Base-by-base conservation (phyloP, 2,113 vertebrate genomes). In the Progne subis region DNA sequence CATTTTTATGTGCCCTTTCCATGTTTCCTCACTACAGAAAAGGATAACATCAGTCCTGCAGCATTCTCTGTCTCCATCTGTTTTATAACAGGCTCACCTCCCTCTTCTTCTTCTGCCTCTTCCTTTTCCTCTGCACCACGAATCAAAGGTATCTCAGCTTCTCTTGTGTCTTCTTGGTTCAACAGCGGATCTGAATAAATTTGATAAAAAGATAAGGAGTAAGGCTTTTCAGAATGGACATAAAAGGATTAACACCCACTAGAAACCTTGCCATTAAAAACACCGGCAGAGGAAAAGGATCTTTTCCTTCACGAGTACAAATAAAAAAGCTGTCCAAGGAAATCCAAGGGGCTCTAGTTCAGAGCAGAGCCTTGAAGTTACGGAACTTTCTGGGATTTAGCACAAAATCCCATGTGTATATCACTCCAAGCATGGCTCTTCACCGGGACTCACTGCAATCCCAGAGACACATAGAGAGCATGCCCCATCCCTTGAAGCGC, bases 181-280 rank as follows among this genome's bases (percentile, higher is more conserved):
- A 94, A 82, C n/a, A 56, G 67, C n/a, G 93, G 32, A 39, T 98
- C 98, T 98, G 94, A 97, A 97, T 39, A 86, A 94, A 95, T 57
- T 52, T 79, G 29, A 91, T 46, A 84, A 77, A 82, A 63, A 82
- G 76, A 65, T 71, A 50, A 74, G 59, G 17, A 50, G 29, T 49
- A 23, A 83, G 49, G 25, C 28, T 91, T 67, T 41, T 78, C 8
- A 90, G 67, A 91, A 82, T 0, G 4, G 61, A 80, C n/a, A 53
- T 60, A 15, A 86, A 95, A 95, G 44, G 64, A 81, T 46, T 63
- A 82, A 81, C 52, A 74, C 4, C 41, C 31, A 47, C 81, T 50
- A 50, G 28, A 82, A 17, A 80, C 37, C 52, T 72, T 64, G 55
- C n/a, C 44, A 68, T 65, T 68, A 86, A 95, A 92, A 88, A 80